Percentiles rank a stretch among this genome's conserved stretches.
phyloP scores from a whole-genome alignment of 2,888 invertebrate genomes.

The Fragum sueziense region DNA sequence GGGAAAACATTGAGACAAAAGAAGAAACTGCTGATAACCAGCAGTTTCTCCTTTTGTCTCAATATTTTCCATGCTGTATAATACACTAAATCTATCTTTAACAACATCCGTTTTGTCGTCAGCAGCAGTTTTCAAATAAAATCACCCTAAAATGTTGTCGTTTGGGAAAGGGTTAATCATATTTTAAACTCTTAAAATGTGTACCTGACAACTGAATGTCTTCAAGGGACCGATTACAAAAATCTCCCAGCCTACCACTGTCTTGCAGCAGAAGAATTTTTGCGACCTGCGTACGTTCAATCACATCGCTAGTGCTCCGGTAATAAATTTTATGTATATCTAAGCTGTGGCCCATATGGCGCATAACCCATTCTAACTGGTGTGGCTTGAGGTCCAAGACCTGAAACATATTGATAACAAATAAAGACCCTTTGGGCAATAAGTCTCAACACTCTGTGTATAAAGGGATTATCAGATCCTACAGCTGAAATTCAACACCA shows the following conservation, averaged over 20 bases:
- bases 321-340: constrained; percentile 6
- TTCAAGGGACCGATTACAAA: constrained; percentile 6
- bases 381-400: constrained; percentile 20
- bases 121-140: too few relatives aligned
- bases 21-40: too few relatives aligned
- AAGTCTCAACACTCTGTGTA: too few relatives aligned
- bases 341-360: constrained; percentile 12
- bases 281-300: constrained; percentile 10
- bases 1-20: too few relatives aligned
- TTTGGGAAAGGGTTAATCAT: background rate
- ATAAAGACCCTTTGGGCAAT: too few relatives aligned
- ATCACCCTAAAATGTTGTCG: too few relatives aligned
- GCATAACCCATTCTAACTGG: constrained; percentile 19
- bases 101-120: too few relatives aligned
- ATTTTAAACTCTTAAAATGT: background rate
- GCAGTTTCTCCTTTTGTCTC: too few relatives aligned
- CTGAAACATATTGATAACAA: too few relatives aligned
- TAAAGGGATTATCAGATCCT: too few relatives aligned
- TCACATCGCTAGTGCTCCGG: constrained; percentile 12
- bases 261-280: constrained; percentile 28
- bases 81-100: too few relatives aligned
- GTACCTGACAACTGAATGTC: constrained; percentile 30
- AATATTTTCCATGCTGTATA: too few relatives aligned
- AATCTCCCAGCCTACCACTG: constrained; percentile 13
- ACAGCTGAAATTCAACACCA: background rate